Conservation (phyloP, 2,797 vertebrate species). For the Myripristis murdjan region DNA sequence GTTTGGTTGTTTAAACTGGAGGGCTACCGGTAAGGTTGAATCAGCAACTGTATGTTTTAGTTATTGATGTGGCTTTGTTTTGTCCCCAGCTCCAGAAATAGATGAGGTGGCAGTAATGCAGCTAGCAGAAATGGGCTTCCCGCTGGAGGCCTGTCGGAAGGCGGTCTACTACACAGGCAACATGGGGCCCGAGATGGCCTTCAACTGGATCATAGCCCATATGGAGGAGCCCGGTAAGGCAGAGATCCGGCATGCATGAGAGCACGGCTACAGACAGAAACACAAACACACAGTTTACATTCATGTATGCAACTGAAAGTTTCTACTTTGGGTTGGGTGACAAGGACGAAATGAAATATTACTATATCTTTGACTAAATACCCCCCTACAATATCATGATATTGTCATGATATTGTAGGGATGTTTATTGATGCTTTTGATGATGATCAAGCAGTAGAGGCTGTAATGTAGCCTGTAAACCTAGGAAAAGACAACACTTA, state of each 20-base stretch:
- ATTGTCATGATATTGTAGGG: too few relatives aligned
- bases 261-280: background rate
- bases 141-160: conserved; percentile 96
- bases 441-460: too few relatives aligned
- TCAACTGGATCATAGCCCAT: conserved; percentile 99
- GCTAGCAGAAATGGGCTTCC: conserved; percentile 99
- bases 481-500: too few relatives aligned
- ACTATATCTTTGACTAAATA: too few relatives aligned
- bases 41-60: conserved; percentile 59
- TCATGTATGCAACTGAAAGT: background rate
- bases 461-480: too few relatives aligned
- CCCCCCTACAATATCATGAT: too few relatives aligned
- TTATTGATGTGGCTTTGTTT: conserved; percentile 57
- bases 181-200: conserved; percentile 97
- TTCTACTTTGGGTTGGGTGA: background rate
- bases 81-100: conserved; percentile 92
- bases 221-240: conserved; percentile 98
- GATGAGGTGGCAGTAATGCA: conserved; percentile 98
- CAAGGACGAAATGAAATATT: too few relatives aligned
- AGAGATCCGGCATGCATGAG: background rate
- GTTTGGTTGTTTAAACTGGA: conserved; percentile 49
- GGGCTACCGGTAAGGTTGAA: conserved; percentile 49
- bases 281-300: background rate
- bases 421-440: too few relatives aligned
- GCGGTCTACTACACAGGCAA: conserved; percentile 99